phyloP scores from a whole-genome alignment of 2,797 vertebrate genomes.

The Momotus momota region DNA sequence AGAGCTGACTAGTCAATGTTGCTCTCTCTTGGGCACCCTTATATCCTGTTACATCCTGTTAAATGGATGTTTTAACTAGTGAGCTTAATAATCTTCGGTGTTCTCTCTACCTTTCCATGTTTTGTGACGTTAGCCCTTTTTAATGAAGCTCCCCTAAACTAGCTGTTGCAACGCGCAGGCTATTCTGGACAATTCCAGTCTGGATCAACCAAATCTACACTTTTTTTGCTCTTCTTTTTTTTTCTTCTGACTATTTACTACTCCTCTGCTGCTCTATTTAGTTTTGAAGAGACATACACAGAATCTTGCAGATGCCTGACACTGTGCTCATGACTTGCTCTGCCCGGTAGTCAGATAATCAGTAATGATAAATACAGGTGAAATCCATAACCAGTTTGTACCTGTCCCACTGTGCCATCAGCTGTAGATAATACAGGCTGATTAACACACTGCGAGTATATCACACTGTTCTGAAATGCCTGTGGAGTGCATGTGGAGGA shows the following conservation, averaged over 20 bases:
- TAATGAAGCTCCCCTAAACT: neutral
- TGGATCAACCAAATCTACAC: accelerated
- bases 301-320: neutral
- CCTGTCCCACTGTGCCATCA: neutral
- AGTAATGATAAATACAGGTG: neutral
- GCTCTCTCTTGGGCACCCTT: neutral
- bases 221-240: neutral
- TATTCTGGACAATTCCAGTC: neutral
- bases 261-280: neutral
- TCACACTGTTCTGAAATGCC: neutral
- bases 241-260: neutral
- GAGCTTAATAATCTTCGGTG: neutral
- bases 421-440: neutral
- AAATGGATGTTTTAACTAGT: neutral
- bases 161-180: neutral
- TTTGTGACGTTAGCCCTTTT: neutral
- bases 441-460: neutral
- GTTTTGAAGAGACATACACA: neutral
- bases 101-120: accelerated
- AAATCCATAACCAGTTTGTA: neutral
- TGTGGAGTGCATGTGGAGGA: neutral
- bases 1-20: neutral
- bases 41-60: neutral
- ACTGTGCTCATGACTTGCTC: neutral
- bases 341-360: neutral